Percentiles rank a stretch among this genome's conserved stretches.
Conservation (phyloP, 1,140 invertebrate genomes). For the Sycophaga agraensis region DNA sequence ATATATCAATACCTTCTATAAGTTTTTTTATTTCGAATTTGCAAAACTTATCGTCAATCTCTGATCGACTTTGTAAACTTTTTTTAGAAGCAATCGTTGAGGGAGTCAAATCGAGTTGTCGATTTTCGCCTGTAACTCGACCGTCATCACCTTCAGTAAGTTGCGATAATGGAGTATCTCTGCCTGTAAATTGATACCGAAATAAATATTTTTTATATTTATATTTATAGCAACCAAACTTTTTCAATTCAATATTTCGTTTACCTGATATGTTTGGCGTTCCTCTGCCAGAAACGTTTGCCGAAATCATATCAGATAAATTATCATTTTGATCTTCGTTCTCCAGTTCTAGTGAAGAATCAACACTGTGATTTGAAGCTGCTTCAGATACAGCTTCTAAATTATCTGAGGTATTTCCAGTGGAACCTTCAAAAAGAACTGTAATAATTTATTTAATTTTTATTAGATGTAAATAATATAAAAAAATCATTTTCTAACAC, state of each 20-base stretch:
- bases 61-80: slow-evolving; percentile 67
- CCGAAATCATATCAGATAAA: slow-evolving; percentile 90
- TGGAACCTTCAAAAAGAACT: slow-evolving; percentile 63
- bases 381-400: slow-evolving; percentile 93
- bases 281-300: slow-evolving; percentile 84
- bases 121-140: slow-evolving; percentile 52
- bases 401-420: slow-evolving; percentile 89
- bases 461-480: no score
- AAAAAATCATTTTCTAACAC: no score
- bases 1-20: slow-evolving; percentile 64
- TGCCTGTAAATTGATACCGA: slow-evolving; percentile 65
- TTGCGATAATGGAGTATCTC: slow-evolving; percentile 93
- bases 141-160: slow-evolving; percentile 78
- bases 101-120: slow-evolving; percentile 59
- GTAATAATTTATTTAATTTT: slow-evolving; percentile 18
- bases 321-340: slow-evolving; percentile 91
- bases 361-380: slow-evolving; percentile 91
- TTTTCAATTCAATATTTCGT: not conserved
- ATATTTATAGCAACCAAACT: not conserved
- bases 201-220: not conserved
- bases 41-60: slow-evolving; percentile 98
- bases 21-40: slow-evolving; percentile 95
- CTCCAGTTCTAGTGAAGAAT: slow-evolving; percentile 83
- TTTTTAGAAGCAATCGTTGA: slow-evolving; percentile 73
- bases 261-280: slow-evolving; percentile 88